phyloP scores from a whole-genome alignment of 1,140 invertebrate genomes.

The Atta cephalotes region DNA sequence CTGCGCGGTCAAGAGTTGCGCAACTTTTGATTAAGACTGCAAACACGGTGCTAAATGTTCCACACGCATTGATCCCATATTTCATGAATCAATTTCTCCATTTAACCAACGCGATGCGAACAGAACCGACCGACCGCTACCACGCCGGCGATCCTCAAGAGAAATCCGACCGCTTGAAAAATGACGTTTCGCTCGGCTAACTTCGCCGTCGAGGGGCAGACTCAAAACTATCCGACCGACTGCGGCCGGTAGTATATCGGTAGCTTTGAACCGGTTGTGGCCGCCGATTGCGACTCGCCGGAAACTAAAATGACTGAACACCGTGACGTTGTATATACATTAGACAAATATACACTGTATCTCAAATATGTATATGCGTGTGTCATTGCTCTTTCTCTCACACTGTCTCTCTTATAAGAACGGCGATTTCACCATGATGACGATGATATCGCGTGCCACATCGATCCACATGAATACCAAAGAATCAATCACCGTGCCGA shows the following conservation, averaged over 20 bases:
- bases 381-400: constrained; percentile 36
- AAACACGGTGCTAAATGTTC: constrained; percentile 62
- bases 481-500: constrained; percentile 77
- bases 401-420: constrained; percentile 37
- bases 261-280: constrained; percentile 67
- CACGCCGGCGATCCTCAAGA: constrained; percentile 25
- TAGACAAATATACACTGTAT: not conserved
- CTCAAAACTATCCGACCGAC: constrained; percentile 48
- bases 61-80: constrained; percentile 39
- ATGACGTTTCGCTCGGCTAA: constrained; percentile 71
- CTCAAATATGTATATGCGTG: not conserved
- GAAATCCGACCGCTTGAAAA: constrained; percentile 61
- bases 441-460: constrained; percentile 74
- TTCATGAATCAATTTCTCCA: constrained; percentile 67
- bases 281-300: constrained; percentile 49
- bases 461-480: constrained; percentile 76
- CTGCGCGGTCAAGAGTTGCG: constrained; percentile 9
- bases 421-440: constrained; percentile 64
- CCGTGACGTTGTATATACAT: not conserved
- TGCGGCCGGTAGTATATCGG: constrained; percentile 64
- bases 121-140: constrained; percentile 18
- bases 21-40: constrained; percentile 64
- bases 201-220: constrained; percentile 33
- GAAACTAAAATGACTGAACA: constrained; percentile 42
- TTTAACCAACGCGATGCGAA: constrained; percentile 31